Percentiles rank a stretch among this genome's conserved stretches.
Conservation (phyloP, 2,797 vertebrate genomes). For the Cyclura pinguis region DNA sequence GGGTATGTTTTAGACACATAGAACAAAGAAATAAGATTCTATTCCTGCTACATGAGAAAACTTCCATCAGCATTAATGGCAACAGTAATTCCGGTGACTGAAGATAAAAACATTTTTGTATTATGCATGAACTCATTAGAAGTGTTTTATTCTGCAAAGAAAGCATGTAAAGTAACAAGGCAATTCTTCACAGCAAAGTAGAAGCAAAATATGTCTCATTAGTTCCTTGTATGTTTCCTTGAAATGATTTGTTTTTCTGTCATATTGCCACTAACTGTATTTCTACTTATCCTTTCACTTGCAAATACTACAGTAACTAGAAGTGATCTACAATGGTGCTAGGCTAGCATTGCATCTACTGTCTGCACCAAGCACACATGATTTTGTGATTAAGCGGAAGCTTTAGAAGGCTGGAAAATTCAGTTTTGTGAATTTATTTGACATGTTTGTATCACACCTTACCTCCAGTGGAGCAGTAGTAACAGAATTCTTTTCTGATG, state of each 20-base stretch:
- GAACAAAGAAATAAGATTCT: not conserved
- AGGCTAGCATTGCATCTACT: not conserved
- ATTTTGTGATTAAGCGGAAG: not conserved
- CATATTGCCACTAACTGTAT: not conserved
- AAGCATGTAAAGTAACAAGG: slow-evolving; percentile 12
- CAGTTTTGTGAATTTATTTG: not conserved
- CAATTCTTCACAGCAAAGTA: not conserved
- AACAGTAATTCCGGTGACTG: not conserved
- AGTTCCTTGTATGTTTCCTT: not conserved
- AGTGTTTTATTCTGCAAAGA: slow-evolving; percentile 19
- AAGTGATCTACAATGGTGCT: not conserved
- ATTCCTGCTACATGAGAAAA: not conserved
- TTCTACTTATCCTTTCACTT: slow-evolving; percentile 5
- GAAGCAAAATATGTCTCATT: slow-evolving; percentile 7
- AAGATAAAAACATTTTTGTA: not conserved
- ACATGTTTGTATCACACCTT: not conserved
- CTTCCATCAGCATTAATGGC: not conserved
- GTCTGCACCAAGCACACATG: not conserved
- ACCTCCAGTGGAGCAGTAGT: not conserved
- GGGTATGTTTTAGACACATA: not conserved
- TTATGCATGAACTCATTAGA: not conserved
- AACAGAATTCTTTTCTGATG: not conserved
- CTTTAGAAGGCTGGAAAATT: not conserved
- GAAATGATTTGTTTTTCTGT: not conserved
- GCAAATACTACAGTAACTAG: not conserved